A percentile compares a stretch with the other conserved stretches of the same genome.
Conservation (phyloP, 2,113 vertebrate species). For the Zosterops pallidus region DNA sequence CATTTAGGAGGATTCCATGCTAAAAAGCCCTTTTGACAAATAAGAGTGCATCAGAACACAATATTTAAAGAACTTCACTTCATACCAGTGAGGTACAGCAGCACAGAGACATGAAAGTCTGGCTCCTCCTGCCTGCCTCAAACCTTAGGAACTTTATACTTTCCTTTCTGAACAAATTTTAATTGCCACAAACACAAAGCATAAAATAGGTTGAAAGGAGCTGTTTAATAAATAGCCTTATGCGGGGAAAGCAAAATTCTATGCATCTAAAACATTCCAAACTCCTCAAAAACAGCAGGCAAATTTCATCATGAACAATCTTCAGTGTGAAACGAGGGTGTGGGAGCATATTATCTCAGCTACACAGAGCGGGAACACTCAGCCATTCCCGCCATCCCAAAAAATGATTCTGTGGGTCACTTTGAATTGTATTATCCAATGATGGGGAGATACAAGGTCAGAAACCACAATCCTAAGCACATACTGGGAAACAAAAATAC, state of each 20-base stretch:
- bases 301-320: background rate
- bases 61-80: background rate
- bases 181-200: background rate
- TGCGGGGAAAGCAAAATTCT: background rate
- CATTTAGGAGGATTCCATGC: background rate
- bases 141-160: background rate
- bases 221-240: background rate
- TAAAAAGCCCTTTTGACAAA: background rate
- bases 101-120: background rate
- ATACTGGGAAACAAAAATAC: background rate
- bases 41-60: background rate
- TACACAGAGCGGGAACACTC: background rate
- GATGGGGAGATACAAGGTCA: background rate
- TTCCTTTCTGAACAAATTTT: background rate
- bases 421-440: background rate
- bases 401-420: background rate
- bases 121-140: background rate
- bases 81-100: background rate
- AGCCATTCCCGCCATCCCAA: background rate
- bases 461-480: background rate
- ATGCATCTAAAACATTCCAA: background rate
- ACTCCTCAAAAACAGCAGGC: background rate
- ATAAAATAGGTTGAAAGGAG: background rate
- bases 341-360: background rate
- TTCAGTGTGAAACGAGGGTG: background rate